Percentiles rank a stretch among this genome's conserved stretches.
Conservation (phyloP, 2,797 vertebrate species). For the Alectoris magna region DNA sequence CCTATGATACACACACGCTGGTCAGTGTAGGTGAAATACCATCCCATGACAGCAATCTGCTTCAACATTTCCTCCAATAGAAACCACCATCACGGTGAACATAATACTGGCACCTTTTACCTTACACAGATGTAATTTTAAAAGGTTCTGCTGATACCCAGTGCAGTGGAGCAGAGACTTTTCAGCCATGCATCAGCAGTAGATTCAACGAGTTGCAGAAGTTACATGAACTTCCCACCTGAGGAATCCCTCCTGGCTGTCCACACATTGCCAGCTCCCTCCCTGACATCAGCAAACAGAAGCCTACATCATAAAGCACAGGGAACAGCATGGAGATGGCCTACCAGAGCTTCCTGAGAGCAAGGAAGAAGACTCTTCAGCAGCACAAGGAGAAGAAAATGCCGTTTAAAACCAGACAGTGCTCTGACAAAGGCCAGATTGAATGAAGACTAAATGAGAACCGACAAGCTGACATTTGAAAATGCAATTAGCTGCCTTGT, state of each 20-base stretch:
- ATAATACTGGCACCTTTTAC: not conserved
- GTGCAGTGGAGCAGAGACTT: not conserved
- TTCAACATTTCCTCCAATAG: accelerated
- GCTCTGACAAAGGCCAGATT: slow-evolving; percentile 8
- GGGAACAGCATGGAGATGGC: not conserved
- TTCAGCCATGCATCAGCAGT: not conserved
- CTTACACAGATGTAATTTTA: not conserved
- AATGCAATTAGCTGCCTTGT: slow-evolving; percentile 46
- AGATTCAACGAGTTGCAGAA: not conserved
- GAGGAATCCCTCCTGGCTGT: not conserved
- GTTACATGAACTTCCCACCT: not conserved
- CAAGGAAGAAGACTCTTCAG: not conserved
- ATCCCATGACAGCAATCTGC: not conserved
- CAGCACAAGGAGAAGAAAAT: not conserved
- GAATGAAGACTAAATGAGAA: slow-evolving; percentile 26
- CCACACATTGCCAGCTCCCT: not conserved
- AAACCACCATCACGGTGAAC: accelerated
- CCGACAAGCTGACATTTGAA: slow-evolving; percentile 62
- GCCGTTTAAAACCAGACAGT: slow-evolving; percentile 27
- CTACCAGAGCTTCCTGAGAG: not conserved
- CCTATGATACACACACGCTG: accelerated
- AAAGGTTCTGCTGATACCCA: not conserved
- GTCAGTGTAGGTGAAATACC: not conserved
- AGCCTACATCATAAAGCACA: not conserved
- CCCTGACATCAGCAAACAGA: not conserved